Percentiles rank a stretch among this genome's conserved stretches.
phyloP scores from a whole-genome alignment of 2,113 vertebrate genomes.

The Ceyx margarethae region DNA sequence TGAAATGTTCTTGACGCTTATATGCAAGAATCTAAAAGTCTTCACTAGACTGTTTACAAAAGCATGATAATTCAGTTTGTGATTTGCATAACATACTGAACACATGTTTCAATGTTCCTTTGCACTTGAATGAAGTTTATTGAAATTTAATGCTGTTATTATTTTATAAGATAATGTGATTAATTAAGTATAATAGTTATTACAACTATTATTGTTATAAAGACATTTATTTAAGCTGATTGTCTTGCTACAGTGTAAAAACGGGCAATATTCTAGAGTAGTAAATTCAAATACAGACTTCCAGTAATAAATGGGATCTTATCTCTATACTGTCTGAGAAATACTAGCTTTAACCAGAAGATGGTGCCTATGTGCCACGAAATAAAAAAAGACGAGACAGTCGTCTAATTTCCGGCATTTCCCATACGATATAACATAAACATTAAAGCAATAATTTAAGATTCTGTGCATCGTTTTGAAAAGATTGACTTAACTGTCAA shows the following conservation, averaged over 20 bases:
- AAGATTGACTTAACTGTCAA: neutral
- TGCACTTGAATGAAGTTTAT: neutral
- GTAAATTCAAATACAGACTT: neutral
- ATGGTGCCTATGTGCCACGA: slow-evolving; percentile 59
- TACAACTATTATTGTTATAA: neutral
- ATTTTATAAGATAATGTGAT: neutral
- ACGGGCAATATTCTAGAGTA: neutral
- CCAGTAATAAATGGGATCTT: neutral
- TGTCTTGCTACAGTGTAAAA: neutral
- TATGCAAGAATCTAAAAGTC: neutral
- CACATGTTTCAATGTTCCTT: neutral
- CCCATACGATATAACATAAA: neutral
- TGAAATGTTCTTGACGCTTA: neutral
- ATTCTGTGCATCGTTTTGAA: neutral
- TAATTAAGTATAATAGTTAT: neutral
- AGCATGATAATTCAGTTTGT: neutral
- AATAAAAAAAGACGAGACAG: neutral
- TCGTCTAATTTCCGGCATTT: neutral
- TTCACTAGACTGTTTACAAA: neutral
- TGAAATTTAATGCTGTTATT: neutral
- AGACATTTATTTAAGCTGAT: neutral
- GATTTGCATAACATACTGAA: neutral
- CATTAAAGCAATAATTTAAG: neutral
- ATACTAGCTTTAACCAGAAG: slow-evolving; percentile 57
- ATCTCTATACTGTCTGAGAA: neutral